These are phyloP conservation scores for Callinectes sapidus DNA, from an alignment of 2,888 invertebrate genomes.

Conservation along the genomic window DNA sequence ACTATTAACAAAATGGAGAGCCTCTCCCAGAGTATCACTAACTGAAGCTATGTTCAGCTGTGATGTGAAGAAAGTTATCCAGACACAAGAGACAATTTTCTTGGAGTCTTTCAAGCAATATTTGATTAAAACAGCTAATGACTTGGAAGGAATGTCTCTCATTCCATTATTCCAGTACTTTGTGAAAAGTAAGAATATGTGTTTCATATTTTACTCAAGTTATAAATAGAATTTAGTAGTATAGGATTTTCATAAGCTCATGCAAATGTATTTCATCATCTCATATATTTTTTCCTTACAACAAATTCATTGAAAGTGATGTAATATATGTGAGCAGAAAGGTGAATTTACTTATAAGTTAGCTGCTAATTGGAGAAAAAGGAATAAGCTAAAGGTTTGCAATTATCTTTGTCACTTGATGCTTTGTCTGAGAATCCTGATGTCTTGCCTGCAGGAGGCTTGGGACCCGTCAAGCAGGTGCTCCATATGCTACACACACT, in stretches of 20 bases:
- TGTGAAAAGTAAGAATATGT: constrained; percentile 58
- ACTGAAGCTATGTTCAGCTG: constrained; percentile 5
- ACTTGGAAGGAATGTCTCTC: constrained; percentile 54
- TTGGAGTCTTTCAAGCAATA: constrained; percentile 49
- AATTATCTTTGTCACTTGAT: not conserved
- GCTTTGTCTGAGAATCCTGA: not conserved
- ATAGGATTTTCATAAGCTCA: not conserved
- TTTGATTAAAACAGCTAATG: constrained; percentile 46
- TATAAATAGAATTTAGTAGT: not conserved
- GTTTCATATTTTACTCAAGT: not conserved
- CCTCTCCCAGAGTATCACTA: constrained; percentile 40
- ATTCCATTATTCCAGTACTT: constrained; percentile 58
- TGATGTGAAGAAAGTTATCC: constrained; percentile 40
- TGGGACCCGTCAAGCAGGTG: not conserved
- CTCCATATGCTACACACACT: constrained; percentile 31
- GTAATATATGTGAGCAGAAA: not conserved
- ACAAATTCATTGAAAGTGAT: not conserved
- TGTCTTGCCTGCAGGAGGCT: constrained; percentile 35
- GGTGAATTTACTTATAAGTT: not conserved
- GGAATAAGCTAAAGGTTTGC: not conserved
- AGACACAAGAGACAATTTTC: constrained; percentile 41
- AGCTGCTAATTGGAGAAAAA: not conserved
- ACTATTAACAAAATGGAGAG: constrained; percentile 45
- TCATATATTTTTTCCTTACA: not conserved
- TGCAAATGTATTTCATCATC: not conserved